Conservation (phyloP, 2,113 vertebrate species). For the Rhynchopsitta pachyrhyncha region DNA sequence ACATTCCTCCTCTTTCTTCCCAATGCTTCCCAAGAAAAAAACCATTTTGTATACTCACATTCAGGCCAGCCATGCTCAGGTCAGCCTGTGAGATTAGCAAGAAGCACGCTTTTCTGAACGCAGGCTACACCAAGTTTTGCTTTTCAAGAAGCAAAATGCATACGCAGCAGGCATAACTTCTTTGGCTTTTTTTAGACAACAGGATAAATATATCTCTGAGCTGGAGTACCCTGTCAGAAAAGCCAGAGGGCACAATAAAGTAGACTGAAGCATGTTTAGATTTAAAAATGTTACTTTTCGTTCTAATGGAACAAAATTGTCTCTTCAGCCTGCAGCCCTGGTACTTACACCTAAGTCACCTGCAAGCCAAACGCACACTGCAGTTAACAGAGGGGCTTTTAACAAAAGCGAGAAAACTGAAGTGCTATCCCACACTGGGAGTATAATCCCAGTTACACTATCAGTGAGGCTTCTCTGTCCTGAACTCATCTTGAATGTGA, state of each 20-base stretch:
- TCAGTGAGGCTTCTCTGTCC: background rate
- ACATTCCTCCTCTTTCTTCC: background rate
- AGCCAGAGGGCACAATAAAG: background rate
- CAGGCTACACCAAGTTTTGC: background rate
- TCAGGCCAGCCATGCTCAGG: background rate
- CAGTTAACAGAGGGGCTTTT: background rate
- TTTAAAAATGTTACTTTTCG: background rate
- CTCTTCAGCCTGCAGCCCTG: background rate
- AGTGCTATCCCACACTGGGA: background rate
- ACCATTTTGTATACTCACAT: background rate
- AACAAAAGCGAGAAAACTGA: background rate
- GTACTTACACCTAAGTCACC: background rate
- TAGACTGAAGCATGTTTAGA: background rate
- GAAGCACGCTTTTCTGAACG: background rate
- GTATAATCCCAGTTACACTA: background rate
- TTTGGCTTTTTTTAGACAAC: background rate
- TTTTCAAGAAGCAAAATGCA: background rate
- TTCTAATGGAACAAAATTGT: background rate
- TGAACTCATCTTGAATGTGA: background rate
- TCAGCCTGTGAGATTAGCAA: background rate
- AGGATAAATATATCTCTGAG: background rate
- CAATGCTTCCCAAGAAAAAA: background rate
- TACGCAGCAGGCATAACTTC: background rate
- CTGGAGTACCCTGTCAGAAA: background rate
- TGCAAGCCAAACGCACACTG: background rate